Conservation (phyloP, 92 coral and sea anemone genomes). For the Montipora capitata region DNA sequence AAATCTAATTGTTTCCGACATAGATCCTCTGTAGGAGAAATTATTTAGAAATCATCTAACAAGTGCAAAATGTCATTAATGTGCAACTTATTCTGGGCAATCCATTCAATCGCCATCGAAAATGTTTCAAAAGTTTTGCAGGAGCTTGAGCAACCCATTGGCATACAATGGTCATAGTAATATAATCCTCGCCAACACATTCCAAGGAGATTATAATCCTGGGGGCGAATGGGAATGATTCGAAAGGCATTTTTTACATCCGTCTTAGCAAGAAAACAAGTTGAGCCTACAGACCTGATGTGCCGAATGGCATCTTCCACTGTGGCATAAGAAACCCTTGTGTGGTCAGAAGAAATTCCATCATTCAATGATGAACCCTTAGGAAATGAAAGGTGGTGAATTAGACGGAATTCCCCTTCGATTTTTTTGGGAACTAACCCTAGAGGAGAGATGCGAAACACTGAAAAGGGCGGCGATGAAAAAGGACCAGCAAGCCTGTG, state of each 20-base stretch:
- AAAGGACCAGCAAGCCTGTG: conserved; percentile 19
- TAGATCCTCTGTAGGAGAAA: too few relatives aligned
- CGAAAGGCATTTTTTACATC: background rate
- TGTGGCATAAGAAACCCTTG: background rate
- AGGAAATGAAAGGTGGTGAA: background rate
- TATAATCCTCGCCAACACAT: background rate
- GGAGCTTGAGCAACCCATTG: background rate
- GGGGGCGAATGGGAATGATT: background rate
- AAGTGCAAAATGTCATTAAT: too few relatives aligned
- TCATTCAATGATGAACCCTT: background rate
- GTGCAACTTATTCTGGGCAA: background rate
- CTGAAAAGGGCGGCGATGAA: background rate
- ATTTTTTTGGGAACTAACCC: background rate
- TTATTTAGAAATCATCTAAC: background rate
- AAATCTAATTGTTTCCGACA: too few relatives aligned
- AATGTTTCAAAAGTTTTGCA: background rate
- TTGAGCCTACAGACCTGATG: background rate
- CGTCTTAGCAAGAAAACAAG: background rate
- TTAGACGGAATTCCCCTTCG: background rate
- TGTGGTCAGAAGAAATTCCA: background rate
- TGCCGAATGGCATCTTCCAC: background rate
- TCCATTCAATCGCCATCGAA: background rate
- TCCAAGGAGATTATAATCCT: background rate
- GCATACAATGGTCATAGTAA: background rate
- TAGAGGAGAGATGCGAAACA: background rate